A percentile compares a stretch with the other conserved stretches of the same genome.
phyloP scores from a whole-genome alignment of 2,113 vertebrate species.

The Cranoglanis bouderius region DNA sequence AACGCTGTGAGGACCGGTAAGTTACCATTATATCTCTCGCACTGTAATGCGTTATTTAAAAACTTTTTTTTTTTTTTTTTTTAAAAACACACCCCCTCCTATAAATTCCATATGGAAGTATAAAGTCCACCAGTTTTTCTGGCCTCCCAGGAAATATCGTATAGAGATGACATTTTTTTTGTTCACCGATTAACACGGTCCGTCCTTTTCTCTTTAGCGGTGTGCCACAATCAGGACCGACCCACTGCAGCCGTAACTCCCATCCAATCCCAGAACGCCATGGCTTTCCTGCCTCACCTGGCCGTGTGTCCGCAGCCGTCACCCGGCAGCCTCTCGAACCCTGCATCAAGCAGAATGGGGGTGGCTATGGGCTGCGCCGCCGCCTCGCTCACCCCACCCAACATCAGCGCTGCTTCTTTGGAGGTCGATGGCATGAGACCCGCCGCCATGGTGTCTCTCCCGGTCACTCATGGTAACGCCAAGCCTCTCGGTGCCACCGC shows the following conservation, averaged over 20 bases:
- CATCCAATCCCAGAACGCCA: slow-evolving; percentile 81
- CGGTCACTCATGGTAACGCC: slow-evolving; percentile 66
- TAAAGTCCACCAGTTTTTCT: not conserved
- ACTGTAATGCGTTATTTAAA: not conserved
- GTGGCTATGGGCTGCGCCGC: slow-evolving; percentile 81
- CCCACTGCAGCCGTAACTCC: slow-evolving; percentile 88
- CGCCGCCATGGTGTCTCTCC: slow-evolving; percentile 64
- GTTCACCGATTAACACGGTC: not conserved
- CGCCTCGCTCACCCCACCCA: slow-evolving; percentile 79
- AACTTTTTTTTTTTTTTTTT: too few species aligned
- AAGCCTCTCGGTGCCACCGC: slow-evolving; percentile 70
- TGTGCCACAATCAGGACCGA: slow-evolving; percentile 87
- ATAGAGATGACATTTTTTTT: not conserved
- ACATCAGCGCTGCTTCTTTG: slow-evolving; percentile 73
- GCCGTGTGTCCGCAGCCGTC: slow-evolving; percentile 75
- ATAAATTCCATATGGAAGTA: not conserved
- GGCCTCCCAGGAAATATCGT: not conserved
- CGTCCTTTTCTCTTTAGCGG: slow-evolving; percentile 67
- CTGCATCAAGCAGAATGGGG: slow-evolving; percentile 69
- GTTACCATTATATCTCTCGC: not conserved
- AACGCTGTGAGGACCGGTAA: slow-evolving; percentile 90
- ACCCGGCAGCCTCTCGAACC: slow-evolving; percentile 45
- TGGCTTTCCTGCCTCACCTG: slow-evolving; percentile 75
- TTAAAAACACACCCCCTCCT: too few species aligned
- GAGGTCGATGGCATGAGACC: slow-evolving; percentile 80